Percentiles rank a stretch among this genome's conserved stretches.
These are phyloP conservation scores for Telmatochromis sp. DNA, from an alignment of 2,113 vertebrate genomes.

Conservation along the genomic window DNA sequence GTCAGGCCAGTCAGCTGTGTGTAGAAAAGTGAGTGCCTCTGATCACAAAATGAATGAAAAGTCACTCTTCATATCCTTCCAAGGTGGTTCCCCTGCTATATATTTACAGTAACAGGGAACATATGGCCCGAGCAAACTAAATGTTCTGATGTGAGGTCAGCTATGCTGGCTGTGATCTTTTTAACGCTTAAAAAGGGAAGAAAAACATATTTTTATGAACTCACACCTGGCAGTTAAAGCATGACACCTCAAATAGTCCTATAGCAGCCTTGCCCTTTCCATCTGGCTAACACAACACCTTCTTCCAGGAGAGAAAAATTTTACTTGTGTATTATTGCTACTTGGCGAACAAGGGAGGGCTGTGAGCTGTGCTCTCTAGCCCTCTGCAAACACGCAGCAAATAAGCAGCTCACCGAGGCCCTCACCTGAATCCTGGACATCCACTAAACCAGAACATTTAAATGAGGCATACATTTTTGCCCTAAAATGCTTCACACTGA, in stretches of 20 bases:
- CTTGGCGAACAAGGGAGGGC: background rate
- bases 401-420: constrained; percentile 16
- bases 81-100: background rate
- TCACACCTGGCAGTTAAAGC: background rate
- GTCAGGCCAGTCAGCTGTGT: background rate
- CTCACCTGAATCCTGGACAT: background rate
- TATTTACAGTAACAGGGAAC: background rate
- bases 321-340: background rate
- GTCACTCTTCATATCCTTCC: background rate
- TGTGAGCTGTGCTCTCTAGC: background rate
- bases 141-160: background rate
- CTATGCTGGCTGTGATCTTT: background rate
- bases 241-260: background rate
- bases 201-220: background rate
- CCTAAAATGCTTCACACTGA: background rate
- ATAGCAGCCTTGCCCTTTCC: background rate
- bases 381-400: background rate
- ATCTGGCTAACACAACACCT: background rate
- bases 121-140: background rate
- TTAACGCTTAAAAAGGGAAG: background rate
- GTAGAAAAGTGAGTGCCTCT: constrained; percentile 17
- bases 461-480: background rate
- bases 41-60: constrained; percentile 32
- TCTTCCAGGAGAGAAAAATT: background rate
- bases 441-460: background rate